phyloP scores from a whole-genome alignment of 2,113 vertebrate genomes.

The Oryctolagus cuniculus region mOryCun1.1 NC_091451.1:35620001-35620500 shows the following conservation, averaged over 20 bases:
- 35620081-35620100: constrained; percentile 41
- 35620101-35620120: not conserved
- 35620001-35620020: not conserved
- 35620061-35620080: not conserved
- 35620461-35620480: too few species aligned
- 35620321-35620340: not conserved
- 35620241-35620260: not conserved
- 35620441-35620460: too few species aligned
- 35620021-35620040: not conserved
- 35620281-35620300: constrained; percentile 45
- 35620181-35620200: not conserved
- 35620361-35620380: not conserved
- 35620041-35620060: not conserved
- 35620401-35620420: too few species aligned
- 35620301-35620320: constrained; percentile 58
- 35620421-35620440: too few species aligned
- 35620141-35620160: not conserved
- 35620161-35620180: not conserved
- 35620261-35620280: constrained; percentile 6
- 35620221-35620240: not conserved
- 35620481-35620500: too few species aligned
- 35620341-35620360: constrained; percentile 35
- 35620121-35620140: not conserved
- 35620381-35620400: too few species aligned
- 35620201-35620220: not conserved